Evolutionary conservation across 2,113 vertebrate genomes (phyloP).

Genomic region (Bettongia penicillata): DNA sequence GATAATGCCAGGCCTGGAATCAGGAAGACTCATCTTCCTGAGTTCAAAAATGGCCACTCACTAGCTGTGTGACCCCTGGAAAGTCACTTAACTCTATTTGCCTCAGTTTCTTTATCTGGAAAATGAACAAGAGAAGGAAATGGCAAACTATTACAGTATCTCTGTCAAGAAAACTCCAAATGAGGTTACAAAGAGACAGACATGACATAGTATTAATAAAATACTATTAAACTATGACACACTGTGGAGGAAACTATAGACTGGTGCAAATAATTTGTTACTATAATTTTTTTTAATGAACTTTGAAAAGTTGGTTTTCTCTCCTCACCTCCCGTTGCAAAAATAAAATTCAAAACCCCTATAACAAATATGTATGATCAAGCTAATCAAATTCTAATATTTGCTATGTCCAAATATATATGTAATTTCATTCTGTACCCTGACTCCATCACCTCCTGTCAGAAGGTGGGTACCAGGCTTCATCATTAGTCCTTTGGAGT

Average conservation of each 20-base stretch:
- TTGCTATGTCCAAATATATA: background rate
- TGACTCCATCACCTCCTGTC: background rate
- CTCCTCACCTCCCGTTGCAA: background rate
- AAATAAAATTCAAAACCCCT: background rate
- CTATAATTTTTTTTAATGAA: background rate
- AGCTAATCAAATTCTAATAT: background rate
- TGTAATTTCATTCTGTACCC: background rate
- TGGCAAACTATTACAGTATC: background rate
- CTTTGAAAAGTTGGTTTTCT: background rate
- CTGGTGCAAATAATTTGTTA: background rate
- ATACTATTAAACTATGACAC: background rate
- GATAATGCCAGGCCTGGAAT: background rate
- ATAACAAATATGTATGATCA: background rate
- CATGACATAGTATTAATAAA: background rate
- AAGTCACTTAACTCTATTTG: background rate
- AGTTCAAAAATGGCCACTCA: background rate
- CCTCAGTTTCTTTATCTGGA: background rate
- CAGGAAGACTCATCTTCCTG: background rate
- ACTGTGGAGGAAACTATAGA: background rate
- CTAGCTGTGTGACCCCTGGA: background rate
- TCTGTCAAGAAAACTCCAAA: background rate
- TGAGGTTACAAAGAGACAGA: background rate
- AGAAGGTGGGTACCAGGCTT: background rate
- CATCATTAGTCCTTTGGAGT: background rate
- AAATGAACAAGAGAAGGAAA: background rate